Conservation (phyloP, 2,888 invertebrate genomes). For the Drosophila paracracens region DNA sequence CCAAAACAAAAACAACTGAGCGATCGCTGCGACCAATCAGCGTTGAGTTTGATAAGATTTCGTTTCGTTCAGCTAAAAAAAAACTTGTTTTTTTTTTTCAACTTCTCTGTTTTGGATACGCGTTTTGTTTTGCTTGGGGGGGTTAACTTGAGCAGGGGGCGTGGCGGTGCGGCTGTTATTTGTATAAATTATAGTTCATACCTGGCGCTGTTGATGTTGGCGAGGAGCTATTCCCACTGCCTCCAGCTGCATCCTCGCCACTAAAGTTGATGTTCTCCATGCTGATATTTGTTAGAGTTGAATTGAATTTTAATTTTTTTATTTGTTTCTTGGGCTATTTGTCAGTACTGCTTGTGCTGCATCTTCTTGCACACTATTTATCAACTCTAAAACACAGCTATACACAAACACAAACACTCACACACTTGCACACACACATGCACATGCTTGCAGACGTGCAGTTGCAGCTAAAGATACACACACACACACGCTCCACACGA, state of each 20-base stretch:
- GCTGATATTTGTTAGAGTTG: slow-evolving; percentile 11
- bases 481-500: background rate
- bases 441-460: slow-evolving; percentile 11
- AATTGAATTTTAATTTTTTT: background rate
- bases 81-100: slow-evolving; percentile 18
- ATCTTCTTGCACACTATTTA: slow-evolving; percentile 21
- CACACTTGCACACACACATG: background rate
- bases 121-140: slow-evolving; percentile 8
- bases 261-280: slow-evolving; percentile 47
- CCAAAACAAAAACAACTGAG: slow-evolving; percentile 28
- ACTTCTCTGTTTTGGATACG: slow-evolving; percentile 33
- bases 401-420: background rate
- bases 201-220: slow-evolving; percentile 20
- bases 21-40: slow-evolving; percentile 71
- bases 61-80: slow-evolving; percentile 2
- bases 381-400: slow-evolving; percentile 1
- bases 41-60: slow-evolving; percentile 73
- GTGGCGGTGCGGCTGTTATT: background rate
- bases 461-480: slow-evolving; percentile 14
- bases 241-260: slow-evolving; percentile 19
- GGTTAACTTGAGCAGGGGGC: background rate
- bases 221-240: slow-evolving; percentile 24
- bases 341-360: slow-evolving; percentile 23
- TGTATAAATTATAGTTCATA: slow-evolving; percentile 15
- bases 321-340: background rate